Conservation (phyloP, 2,888 invertebrate species). For the Merodon equestris region DNA sequence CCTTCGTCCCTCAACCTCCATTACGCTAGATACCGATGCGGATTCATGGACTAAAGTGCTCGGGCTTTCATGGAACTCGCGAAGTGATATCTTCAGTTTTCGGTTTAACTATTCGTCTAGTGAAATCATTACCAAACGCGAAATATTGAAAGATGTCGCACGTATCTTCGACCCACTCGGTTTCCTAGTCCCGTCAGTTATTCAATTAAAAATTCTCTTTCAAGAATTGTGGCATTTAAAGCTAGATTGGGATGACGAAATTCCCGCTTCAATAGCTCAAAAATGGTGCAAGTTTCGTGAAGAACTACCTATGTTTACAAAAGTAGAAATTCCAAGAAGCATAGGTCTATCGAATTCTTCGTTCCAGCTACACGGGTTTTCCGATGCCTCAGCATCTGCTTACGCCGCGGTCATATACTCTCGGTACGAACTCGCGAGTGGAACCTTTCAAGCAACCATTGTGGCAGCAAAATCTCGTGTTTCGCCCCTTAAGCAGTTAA, state of each 20-base stretch:
- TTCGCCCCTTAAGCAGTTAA: too few species aligned
- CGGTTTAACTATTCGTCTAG: not conserved
- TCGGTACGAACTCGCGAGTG: too few species aligned
- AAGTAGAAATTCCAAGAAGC: not conserved
- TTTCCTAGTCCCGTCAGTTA: slow-evolving; percentile 2
- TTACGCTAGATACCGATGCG: not conserved
- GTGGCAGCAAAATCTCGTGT: too few species aligned
- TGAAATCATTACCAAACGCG: not conserved
- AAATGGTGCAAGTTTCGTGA: not conserved
- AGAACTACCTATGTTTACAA: not conserved
- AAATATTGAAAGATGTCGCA: slow-evolving; percentile 6
- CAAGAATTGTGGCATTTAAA: slow-evolving; percentile 11
- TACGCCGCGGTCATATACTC: too few species aligned
- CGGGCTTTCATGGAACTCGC: slow-evolving; percentile 18
- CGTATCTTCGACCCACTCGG: slow-evolving; percentile 7
- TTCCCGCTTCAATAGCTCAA: not conserved
- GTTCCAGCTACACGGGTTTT: not conserved
- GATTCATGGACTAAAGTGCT: slow-evolving; percentile 27
- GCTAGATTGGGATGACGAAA: not conserved
- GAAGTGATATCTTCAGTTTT: slow-evolving; percentile 5
- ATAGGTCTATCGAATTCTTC: not conserved
- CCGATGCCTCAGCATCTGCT: too few species aligned
- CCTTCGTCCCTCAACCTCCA: too few species aligned
- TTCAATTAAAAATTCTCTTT: slow-evolving; percentile 3
- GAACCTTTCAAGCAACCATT: too few species aligned